Evolutionary conservation across 2,888 invertebrate species (phyloP).

Genomic region (Microplitis manilae): DNA sequence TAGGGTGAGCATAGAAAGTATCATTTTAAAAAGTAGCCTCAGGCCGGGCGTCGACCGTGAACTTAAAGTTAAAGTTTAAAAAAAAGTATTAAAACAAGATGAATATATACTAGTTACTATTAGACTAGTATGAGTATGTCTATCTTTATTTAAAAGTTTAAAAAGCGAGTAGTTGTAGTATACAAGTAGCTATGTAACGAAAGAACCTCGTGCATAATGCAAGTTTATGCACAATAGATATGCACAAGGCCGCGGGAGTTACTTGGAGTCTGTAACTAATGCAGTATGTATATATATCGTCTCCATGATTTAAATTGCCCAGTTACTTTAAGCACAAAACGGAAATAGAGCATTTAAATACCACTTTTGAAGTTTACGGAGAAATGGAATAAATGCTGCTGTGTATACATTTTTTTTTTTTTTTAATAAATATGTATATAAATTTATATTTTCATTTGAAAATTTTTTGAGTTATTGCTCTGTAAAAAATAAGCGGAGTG

Average conservation of each 20-base stretch:
- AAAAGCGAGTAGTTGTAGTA: conserved; percentile 14
- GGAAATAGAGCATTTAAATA: conserved; percentile 31
- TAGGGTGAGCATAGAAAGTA: conserved; percentile 11
- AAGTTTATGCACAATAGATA: conserved; percentile 43
- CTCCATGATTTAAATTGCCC: conserved; percentile 37
- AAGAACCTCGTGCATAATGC: conserved; percentile 43
- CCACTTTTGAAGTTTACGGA: neutral
- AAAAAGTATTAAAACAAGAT: conserved; percentile 26
- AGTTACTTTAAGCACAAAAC: conserved; percentile 26
- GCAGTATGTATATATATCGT: conserved; percentile 25
- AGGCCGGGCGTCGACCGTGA: conserved; percentile 35
- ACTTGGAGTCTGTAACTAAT: conserved; percentile 28
- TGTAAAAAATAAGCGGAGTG: no score
- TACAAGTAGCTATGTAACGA: conserved; percentile 32
- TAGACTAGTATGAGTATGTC: neutral
- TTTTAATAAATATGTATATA: no score
- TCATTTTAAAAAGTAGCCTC: conserved; percentile 13
- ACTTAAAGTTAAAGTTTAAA: conserved; percentile 25
- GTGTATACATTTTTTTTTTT: no score
- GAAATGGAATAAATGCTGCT: no score
- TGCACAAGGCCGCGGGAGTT: conserved; percentile 45
- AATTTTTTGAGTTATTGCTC: no score
- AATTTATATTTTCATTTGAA: no score
- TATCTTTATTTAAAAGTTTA: neutral
- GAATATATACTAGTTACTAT: conserved; percentile 9